Evolutionary conservation across 2,888 invertebrate genomes (phyloP).

Genomic region (Acanthococcus lagerstroemiae): DNA sequence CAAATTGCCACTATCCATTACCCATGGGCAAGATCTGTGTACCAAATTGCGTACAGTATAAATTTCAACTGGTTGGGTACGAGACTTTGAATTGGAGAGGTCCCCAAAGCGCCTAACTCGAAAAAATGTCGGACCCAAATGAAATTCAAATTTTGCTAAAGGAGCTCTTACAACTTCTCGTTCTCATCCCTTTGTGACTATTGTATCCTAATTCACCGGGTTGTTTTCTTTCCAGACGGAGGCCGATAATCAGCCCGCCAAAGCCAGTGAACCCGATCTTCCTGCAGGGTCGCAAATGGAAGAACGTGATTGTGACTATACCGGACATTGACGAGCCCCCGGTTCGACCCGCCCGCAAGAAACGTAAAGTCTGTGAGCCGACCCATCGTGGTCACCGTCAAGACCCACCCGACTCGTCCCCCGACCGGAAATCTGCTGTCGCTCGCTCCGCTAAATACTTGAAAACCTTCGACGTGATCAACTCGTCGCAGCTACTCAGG

Average conservation of each 20-base stretch:
- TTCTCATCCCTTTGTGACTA: too few species aligned
- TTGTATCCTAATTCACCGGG: too few species aligned
- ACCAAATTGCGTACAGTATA: too few species aligned
- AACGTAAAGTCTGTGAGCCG: constrained; percentile 1
- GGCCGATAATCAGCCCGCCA: constrained; percentile 29
- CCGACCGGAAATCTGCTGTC: too few species aligned
- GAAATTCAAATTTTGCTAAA: too few species aligned
- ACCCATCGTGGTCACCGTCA: not conserved
- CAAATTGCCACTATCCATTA: too few species aligned
- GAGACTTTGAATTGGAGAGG: too few species aligned
- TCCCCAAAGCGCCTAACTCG: too few species aligned
- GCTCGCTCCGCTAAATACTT: not conserved
- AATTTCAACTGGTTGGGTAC: too few species aligned
- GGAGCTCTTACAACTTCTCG: too few species aligned
- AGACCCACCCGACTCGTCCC: not conserved
- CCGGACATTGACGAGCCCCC: constrained; percentile 21
- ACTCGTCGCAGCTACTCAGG: constrained; percentile 1
- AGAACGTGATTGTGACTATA: constrained; percentile 28
- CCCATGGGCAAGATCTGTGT: too few species aligned
- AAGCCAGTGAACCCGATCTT: constrained; percentile 15
- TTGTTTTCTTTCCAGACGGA: not conserved
- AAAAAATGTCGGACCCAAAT: too few species aligned
- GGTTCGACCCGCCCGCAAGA: constrained; percentile 13
- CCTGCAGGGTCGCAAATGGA: constrained; percentile 29
- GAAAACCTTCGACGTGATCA: not conserved